Evolutionary conservation across 2,113 vertebrate species (phyloP), one percentile per base, ranked within the genome.

Genomic region (Balaenoptera acutorostrata): DNA sequence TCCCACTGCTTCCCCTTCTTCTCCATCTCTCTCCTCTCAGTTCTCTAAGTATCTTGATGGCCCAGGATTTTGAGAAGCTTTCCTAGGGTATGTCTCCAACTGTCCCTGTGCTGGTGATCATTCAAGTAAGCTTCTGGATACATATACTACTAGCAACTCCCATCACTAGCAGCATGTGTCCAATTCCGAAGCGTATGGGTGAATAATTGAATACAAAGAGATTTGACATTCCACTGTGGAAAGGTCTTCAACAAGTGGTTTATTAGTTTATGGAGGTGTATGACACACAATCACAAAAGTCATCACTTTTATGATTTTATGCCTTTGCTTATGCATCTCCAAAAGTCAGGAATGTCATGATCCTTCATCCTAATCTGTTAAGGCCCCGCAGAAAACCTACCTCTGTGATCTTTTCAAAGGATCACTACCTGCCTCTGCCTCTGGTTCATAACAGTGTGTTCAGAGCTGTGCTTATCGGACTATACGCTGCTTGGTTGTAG

Each of bases 401-500:
- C 36, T 78, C 31, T 87, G 21, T n/a, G 72, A 41, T 23, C 31
- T 83, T 95, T 63, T 63, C 21, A 25, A 63, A 31, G 27, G 44
- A 63, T 20, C 39, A 63, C 36, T 68, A 61, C 41, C 57, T 61
- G n/a, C 80, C 41, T 27, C 52, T 69, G 44, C 44, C 27, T 36
- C 7, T 21, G 39, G 25, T 52, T 75, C 55, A 9, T 2, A 44
- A 36, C 12, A 29, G 4, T 6, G 2, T 21, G 69, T 27, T 25
- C 71, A 74, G 84, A 74, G 11, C 31, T 27, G 1, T 2, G 21
- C n/a, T 68, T 82, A n/a, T 33, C 25, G 9, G 44, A 49, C 23
- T 8, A 8, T 5, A 1, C 2, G 1, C n/a, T 92, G 20, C 17
- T 57, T 39, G 27, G 1, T 8, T 41, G 31, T 55, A 5, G 17